A percentile compares a stretch with the other conserved stretches of the same genome.
phyloP scores from a whole-genome alignment of 2,113 vertebrate genomes.

The Macaca mulatta region DNA sequence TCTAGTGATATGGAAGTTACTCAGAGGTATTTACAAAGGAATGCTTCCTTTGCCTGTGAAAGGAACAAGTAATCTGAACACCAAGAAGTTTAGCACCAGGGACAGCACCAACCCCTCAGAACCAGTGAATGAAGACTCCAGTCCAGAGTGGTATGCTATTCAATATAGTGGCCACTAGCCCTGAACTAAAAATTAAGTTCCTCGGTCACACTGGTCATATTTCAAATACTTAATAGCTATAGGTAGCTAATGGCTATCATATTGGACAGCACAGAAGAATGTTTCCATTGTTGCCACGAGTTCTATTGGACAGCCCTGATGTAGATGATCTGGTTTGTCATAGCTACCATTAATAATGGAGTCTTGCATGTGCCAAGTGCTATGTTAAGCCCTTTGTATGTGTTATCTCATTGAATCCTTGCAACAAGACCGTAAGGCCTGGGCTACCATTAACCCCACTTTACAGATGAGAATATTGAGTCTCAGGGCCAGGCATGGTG shows the following conservation, averaged over 20 bases:
- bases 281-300: not conserved
- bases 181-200: not conserved
- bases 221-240: not conserved
- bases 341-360: not conserved
- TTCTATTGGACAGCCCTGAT: not conserved
- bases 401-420: not conserved
- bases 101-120: not conserved
- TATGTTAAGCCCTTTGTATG: not conserved
- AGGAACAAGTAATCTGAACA: not conserved
- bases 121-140: not conserved
- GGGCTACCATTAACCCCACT: not conserved
- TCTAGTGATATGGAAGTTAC: not conserved
- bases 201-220: not conserved
- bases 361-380: not conserved
- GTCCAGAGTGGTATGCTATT: not conserved
- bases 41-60: not conserved
- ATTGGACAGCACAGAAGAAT: not conserved
- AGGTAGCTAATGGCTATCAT: not conserved
- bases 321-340: not conserved
- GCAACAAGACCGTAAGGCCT: not conserved
- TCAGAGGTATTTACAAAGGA: not conserved
- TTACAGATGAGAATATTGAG: not conserved
- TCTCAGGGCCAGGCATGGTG: not conserved
- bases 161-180: not conserved
- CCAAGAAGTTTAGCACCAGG: not conserved